Percentiles rank a stretch among this genome's conserved stretches.
Conservation (phyloP, 2,113 vertebrate species). For the Rhadina sibilatrix region DNA sequence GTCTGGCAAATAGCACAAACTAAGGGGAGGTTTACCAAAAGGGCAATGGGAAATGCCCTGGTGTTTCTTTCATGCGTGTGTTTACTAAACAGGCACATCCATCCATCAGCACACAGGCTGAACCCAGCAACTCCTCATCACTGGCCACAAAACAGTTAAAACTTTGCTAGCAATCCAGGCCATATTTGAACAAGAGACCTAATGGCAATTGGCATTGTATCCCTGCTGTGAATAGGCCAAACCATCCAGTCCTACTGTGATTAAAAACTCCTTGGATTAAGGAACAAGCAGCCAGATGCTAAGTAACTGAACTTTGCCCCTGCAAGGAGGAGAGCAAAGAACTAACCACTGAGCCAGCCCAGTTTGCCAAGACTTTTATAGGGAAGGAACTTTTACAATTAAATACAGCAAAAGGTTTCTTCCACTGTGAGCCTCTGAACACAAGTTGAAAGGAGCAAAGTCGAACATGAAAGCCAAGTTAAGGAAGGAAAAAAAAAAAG, state of each 20-base stretch:
- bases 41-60: not conserved
- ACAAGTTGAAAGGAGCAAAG: conserved; percentile 52
- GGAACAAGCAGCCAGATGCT: conserved; percentile 23
- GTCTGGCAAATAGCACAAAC: not conserved
- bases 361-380: conserved; percentile 62
- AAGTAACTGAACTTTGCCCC: conserved; percentile 56
- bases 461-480: conserved; percentile 25
- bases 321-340: conserved; percentile 53
- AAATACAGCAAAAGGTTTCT: conserved; percentile 57
- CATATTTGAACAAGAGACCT: conserved; percentile 18
- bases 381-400: conserved; percentile 66
- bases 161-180: not conserved
- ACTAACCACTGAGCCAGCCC: conserved; percentile 55
- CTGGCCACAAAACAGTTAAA: conserved; percentile 30
- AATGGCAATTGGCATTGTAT: conserved; percentile 33
- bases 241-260: conserved; percentile 39
- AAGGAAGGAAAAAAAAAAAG: not conserved
- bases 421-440: conserved; percentile 57
- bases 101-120: not conserved
- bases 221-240: conserved; percentile 44
- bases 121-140: not conserved
- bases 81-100: not conserved
- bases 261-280: conserved; percentile 57
- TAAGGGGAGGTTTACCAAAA: not conserved
- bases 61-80: fast-evolving